Evolutionary conservation across 2,888 invertebrate species (phyloP).

Genomic region (Phasia obesa): DNA sequence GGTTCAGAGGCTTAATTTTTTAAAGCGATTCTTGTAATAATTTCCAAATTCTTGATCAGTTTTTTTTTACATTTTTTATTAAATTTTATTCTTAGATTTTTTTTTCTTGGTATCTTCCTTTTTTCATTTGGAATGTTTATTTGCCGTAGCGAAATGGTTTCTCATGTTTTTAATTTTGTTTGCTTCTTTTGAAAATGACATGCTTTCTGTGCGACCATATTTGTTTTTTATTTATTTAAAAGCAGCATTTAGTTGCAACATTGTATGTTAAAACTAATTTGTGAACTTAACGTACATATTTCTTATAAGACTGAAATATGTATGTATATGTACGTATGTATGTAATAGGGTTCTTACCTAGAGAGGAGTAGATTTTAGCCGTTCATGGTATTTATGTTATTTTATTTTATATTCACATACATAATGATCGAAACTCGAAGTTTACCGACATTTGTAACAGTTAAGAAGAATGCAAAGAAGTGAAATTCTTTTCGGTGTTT

Average conservation of each 20-base stretch:
- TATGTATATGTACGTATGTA: too few relatives aligned
- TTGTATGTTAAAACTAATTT: constrained; percentile 55
- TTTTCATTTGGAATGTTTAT: not conserved
- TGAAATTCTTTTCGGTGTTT: too few relatives aligned
- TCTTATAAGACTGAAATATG: too few relatives aligned
- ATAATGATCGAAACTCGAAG: too few relatives aligned
- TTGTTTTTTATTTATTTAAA: constrained; percentile 1
- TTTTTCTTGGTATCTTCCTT: not conserved
- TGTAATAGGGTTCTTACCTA: too few relatives aligned
- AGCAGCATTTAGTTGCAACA: constrained; percentile 61
- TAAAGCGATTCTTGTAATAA: constrained; percentile 19
- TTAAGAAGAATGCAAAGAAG: too few relatives aligned
- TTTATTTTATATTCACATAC: too few relatives aligned
- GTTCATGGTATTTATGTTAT: too few relatives aligned
- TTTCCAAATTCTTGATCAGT: constrained; percentile 38
- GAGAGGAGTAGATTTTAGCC: too few relatives aligned
- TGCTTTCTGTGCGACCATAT: constrained; percentile 14
- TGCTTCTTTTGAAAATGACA: constrained; percentile 8
- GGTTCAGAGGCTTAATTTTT: not conserved
- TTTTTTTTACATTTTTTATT: constrained; percentile 47
- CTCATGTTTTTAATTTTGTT: constrained; percentile 15
- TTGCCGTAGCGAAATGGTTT: constrained; percentile 15
- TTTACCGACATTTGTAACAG: too few relatives aligned
- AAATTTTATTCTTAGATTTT: not conserved
- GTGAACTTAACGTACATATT: constrained; percentile 47